Conservation (phyloP, 1,140 invertebrate genomes). For the Vanessa tameamea region DNA sequence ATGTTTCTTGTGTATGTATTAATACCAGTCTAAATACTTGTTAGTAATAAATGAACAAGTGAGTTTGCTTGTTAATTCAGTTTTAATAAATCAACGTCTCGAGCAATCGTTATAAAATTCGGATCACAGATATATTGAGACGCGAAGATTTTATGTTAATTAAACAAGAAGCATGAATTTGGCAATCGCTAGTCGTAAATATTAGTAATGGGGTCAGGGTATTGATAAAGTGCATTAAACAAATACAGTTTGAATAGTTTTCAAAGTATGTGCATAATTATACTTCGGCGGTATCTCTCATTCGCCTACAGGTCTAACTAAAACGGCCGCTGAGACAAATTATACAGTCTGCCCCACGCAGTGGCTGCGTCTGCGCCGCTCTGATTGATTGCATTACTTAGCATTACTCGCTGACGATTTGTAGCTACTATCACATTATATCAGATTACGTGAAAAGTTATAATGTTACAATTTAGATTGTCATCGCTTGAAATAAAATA, state of each 20-base stretch:
- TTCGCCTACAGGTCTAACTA: slow-evolving; percentile 21
- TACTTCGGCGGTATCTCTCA: not conserved
- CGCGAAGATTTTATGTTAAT: too few species aligned
- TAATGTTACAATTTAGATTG: not conserved
- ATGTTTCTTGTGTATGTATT: too few species aligned
- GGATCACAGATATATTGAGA: too few species aligned
- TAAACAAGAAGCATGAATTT: too few species aligned
- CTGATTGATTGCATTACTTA: slow-evolving; percentile 30
- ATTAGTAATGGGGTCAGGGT: too few species aligned
- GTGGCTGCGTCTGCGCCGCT: slow-evolving; percentile 20
- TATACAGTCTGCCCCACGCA: slow-evolving; percentile 23
- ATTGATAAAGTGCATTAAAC: not conserved
- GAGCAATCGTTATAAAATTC: too few species aligned
- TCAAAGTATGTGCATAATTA: not conserved
- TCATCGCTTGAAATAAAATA: not conserved
- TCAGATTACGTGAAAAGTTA: not conserved
- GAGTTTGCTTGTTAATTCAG: too few species aligned
- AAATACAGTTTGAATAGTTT: not conserved
- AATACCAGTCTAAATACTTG: too few species aligned
- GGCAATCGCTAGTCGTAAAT: too few species aligned
- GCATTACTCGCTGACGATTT: slow-evolving; percentile 21
- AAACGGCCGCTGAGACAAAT: slow-evolving; percentile 23
- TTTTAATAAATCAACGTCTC: too few species aligned
- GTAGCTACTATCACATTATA: not conserved
- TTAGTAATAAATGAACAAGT: too few species aligned